Evolutionary conservation across 1,140 invertebrate species (phyloP), one percentile per base, ranked within the genome.

Genomic region (Dendrolimus kikuchii): DNA sequence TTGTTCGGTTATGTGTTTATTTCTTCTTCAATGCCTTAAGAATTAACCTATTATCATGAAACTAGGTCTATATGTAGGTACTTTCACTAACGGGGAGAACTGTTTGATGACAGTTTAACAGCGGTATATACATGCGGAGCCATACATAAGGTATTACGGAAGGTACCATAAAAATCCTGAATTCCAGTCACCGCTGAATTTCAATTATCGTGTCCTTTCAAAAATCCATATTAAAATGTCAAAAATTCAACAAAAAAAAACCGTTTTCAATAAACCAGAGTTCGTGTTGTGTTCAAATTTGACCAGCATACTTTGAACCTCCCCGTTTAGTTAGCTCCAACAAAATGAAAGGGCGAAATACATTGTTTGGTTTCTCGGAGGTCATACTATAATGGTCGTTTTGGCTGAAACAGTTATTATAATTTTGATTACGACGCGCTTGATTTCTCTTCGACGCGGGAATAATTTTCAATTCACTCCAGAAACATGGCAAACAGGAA

Each of bases 371-470:
- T 8, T 7, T 42, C 37, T 37, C 6, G 10, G 41, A 53, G 59
- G 36, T 61, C 62, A 40, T 37, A 3, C 7, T 38, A 57, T 10
- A 44, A 8, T 61, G 56, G 63, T 38, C 40, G 49, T 55, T 51
- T 63, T 57, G 66, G 60, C 55, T 69, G 65, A 55, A 62, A 57
- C 68, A 60, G 61, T 69, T 65, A 68, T 71, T 72, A 71, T 69
- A 79, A 77, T 75, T 77, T 72, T 66, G 67, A 75, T 72, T 69
- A 69, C 56, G 68, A 58, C 61, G 41, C 51, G 57, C 51, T 53
- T 50, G 55, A 60, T 62, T 64, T 66, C 53, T 52, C 23, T 55
- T 49, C 46, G 40, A 53, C 49, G 46, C 50, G 9, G 45, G 47
- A 49, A 66, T 74, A 64, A 69, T 60, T 64, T 65, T 63, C 63